Base-by-base conservation (phyloP, 2,888 invertebrate species). In the Polydrusus cervinus region DNA sequence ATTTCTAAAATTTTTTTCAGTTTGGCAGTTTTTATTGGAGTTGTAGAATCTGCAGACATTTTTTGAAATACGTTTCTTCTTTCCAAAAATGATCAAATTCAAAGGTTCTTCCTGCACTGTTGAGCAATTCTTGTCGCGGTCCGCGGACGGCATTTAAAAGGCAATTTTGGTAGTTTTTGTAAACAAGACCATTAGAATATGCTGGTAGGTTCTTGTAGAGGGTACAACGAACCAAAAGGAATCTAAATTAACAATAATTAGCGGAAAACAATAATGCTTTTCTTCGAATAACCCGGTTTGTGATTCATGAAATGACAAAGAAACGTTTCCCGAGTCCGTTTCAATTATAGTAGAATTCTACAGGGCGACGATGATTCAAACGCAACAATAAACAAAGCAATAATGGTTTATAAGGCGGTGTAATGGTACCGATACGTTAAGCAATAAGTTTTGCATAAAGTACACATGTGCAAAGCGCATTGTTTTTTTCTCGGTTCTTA, bases 361-460 rank as follows among this genome's bases (percentile, higher is more conserved):
- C 47, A 30, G 16, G 11, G 38, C 40, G 14, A 34, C 40, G 14
- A 62, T 71, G 71, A 71, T 57, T 71, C 71, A 71, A 64, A 69
- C 47, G 14, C 60, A 69, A 64, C 71, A 71, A 71, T 64, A 71
- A 71, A 71, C 71, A 72, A 66, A 72, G 71, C 55, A 49, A 72
- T 38, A 70, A 61, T 70, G 49, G 61, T 3, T 25, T 25, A 16
- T 9, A 60, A 60, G 38, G 38, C 10, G 3, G 16, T 38, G 14
- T 60, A 60, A 60, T 60, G 38, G 16, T n/a, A 16, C 40, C 40
- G 2, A 20, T 30, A 60, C 38, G 38, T 60, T 60, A 38, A 9
- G 2, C 10, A 38, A 34, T 10, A 3, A 38, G 38, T 38, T 60
- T 60, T 60, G 38, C 57, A 40, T 60, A 60, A 40, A 40, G 16